phyloP scores from a whole-genome alignment of 2,797 vertebrate species.

The Acanthornis magna region DNA sequence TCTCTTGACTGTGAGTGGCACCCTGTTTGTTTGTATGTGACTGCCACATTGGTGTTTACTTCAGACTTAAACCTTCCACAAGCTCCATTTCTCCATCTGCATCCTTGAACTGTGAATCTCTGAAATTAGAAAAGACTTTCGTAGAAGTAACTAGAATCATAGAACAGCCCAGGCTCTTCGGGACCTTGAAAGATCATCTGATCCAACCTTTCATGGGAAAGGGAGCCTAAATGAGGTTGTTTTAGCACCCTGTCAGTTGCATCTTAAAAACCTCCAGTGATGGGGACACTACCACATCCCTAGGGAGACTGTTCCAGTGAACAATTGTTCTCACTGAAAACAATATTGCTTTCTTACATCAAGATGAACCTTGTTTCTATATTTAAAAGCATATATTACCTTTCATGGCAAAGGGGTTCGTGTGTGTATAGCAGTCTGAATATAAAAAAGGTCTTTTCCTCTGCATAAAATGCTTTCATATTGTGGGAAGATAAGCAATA shows the following conservation, averaged over 20 bases:
- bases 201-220: neutral
- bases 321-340: neutral
- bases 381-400: neutral
- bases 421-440: neutral
- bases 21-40: fast-evolving
- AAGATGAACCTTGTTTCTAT: neutral
- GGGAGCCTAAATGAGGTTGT: neutral
- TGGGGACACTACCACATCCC: neutral
- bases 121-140: neutral
- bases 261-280: neutral
- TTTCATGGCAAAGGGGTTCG: neutral
- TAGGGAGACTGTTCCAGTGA: neutral
- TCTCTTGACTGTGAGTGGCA: neutral
- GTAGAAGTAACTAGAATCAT: neutral
- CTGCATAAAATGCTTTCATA: neutral
- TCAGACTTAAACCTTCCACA: neutral
- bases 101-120: neutral
- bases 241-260: neutral
- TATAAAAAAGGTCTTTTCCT: neutral
- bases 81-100: neutral
- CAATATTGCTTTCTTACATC: neutral
- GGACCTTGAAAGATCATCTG: neutral
- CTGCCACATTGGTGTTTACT: neutral
- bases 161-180: neutral
- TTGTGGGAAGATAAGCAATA: neutral